A percentile compares a stretch with the other conserved stretches of the same genome.
Evolutionary conservation across 2,113 vertebrate species (phyloP).

Genomic region (Anarrhichthys ocellatus): DNA sequence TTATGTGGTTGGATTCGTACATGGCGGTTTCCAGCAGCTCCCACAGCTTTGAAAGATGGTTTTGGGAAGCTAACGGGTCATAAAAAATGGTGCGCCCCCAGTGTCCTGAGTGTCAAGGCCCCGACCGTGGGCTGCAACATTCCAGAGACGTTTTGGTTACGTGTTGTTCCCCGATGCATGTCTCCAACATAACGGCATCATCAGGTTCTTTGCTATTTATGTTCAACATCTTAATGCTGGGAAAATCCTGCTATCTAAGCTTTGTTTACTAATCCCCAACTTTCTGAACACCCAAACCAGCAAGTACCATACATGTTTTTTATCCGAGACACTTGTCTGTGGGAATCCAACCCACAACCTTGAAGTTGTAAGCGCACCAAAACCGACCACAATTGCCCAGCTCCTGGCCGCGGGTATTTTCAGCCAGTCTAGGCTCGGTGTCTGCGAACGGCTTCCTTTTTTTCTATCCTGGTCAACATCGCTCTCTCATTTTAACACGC

Average conservation of each 20-base stretch:
- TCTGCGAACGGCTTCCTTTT: conserved; percentile 57
- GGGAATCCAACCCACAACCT: conserved; percentile 72
- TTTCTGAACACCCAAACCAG: conserved; percentile 25
- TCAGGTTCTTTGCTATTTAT: not conserved
- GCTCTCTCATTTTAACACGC: conserved; percentile 60
- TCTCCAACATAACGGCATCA: not conserved
- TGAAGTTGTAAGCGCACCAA: conserved; percentile 72
- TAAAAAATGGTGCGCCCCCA: fast-evolving
- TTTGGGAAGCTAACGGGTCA: not conserved
- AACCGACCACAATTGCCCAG: conserved; percentile 66
- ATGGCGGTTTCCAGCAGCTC: not conserved
- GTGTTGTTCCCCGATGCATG: not conserved
- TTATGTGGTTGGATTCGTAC: conserved; percentile 1
- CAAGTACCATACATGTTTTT: conserved; percentile 53
- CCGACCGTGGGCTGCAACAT: not conserved
- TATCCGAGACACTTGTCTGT: conserved; percentile 48
- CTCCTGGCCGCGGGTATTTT: conserved; percentile 69
- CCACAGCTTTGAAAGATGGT: not conserved
- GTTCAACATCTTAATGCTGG: not conserved
- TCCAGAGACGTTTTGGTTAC: not conserved
- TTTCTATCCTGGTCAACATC: conserved; percentile 59
- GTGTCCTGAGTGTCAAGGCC: not conserved
- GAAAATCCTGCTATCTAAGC: conserved; percentile 1
- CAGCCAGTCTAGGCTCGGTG: conserved; percentile 65
- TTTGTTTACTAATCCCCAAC: conserved; percentile 15